Percentiles rank a stretch among this genome's conserved stretches.
These are phyloP conservation scores for Leucophenga montana DNA, from an alignment of 2,888 invertebrate species.

Conservation along the genomic window DNA sequence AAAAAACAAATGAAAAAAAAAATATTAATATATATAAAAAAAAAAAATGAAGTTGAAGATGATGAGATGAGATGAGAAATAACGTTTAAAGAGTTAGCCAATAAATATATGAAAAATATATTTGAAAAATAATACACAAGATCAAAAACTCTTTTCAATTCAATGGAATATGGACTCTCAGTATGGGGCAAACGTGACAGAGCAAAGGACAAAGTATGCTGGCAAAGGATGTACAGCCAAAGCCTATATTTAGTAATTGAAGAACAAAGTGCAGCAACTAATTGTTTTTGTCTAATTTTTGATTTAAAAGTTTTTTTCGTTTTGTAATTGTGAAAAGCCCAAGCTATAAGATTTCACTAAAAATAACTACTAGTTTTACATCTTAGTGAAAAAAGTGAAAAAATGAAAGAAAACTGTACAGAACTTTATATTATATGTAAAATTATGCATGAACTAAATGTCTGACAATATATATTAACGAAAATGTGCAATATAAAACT, in stretches of 20 bases:
- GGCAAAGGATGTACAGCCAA: not conserved
- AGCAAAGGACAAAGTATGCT: not conserved
- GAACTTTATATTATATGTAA: no score
- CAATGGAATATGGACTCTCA: not conserved
- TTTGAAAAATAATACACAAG: constrained; percentile 65
- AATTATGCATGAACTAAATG: constrained; percentile 9
- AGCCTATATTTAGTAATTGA: not conserved
- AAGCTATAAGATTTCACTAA: not conserved
- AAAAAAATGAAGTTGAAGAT: constrained; percentile 53
- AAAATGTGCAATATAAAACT: constrained; percentile 9
- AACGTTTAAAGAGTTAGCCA: constrained; percentile 67
- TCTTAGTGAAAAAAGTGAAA: not conserved
- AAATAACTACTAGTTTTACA: not conserved
- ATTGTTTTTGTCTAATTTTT: not conserved
- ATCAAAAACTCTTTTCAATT: constrained; percentile 47
- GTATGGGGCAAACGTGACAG: constrained; percentile 32
- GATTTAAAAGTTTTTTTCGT: no score
- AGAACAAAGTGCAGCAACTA: constrained; percentile 26
- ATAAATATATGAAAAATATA: constrained; percentile 72
- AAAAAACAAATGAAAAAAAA: constrained; percentile 56
- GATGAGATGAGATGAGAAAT: constrained; percentile 43
- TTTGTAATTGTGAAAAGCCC: not conserved
- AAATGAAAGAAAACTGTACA: no score
- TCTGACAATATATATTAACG: constrained; percentile 20
- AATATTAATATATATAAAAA: constrained; percentile 48